Evolutionary conservation across 2,797 vertebrate species (phyloP).

Genomic region (Oreortyx pictus): DNA sequence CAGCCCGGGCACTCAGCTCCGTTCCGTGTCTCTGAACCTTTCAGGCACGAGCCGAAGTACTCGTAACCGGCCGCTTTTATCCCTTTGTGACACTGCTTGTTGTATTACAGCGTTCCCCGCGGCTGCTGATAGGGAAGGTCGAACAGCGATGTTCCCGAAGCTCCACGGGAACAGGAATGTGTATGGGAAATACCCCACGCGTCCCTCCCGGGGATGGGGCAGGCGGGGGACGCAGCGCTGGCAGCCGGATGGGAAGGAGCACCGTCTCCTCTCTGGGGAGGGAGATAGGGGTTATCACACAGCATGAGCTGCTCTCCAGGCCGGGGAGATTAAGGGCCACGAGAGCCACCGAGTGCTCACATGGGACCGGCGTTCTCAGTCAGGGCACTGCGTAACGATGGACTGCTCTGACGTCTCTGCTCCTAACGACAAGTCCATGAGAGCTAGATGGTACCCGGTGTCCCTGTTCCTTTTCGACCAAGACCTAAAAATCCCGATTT

Average conservation of each 20-base stretch:
- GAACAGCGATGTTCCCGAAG: not conserved
- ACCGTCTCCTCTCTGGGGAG: constrained; percentile 59
- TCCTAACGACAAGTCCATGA: not conserved
- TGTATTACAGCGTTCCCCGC: not conserved
- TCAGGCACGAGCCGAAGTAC: constrained; percentile 16
- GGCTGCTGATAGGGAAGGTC: not conserved
- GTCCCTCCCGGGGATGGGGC: no score
- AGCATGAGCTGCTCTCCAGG: not conserved
- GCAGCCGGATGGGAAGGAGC: constrained; percentile 25
- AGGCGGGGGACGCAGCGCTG: not conserved
- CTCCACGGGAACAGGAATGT: not conserved
- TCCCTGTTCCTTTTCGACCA: not conserved
- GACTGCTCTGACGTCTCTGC: not conserved
- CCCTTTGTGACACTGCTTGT: not conserved
- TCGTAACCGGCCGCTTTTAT: not conserved
- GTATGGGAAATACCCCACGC: no score
- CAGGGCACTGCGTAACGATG: not conserved
- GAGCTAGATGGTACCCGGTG: not conserved
- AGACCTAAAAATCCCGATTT: constrained; percentile 31
- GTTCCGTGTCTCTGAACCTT: constrained; percentile 41
- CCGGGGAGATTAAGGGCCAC: not conserved
- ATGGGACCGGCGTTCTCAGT: not conserved
- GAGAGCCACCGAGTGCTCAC: not conserved
- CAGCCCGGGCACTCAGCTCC: not conserved
- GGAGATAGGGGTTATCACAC: constrained; percentile 65